Evolutionary conservation across 2,797 vertebrate species (phyloP).

Genomic region (Phrynocephalus guinanensis): DNA sequence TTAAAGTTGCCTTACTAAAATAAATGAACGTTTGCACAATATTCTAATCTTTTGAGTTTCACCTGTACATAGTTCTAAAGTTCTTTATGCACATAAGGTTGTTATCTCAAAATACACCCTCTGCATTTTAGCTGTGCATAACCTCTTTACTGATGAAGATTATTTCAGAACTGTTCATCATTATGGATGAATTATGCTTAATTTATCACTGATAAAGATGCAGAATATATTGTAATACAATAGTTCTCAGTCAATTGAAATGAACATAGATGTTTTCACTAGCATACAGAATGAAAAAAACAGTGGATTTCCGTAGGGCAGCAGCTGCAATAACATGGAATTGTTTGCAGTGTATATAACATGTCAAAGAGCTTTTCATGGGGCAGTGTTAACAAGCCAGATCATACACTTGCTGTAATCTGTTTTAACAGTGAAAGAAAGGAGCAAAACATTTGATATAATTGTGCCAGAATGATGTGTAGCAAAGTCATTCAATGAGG

Average conservation of each 20-base stretch:
- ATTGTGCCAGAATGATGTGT: neutral
- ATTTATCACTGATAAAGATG: neutral
- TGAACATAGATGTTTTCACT: neutral
- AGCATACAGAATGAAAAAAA: neutral
- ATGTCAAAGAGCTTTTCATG: neutral
- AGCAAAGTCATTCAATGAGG: too few relatives aligned
- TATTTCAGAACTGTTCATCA: neutral
- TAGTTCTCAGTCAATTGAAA: neutral
- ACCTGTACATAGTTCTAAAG: too few relatives aligned
- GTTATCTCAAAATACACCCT: too few relatives aligned
- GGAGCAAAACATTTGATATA: neutral
- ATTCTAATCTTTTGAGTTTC: too few relatives aligned
- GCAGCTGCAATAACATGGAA: neutral
- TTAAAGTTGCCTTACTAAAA: too few relatives aligned
- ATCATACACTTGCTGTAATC: neutral
- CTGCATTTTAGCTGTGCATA: too few relatives aligned
- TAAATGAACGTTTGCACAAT: too few relatives aligned
- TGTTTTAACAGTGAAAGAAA: neutral
- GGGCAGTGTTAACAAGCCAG: neutral
- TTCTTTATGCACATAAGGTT: too few relatives aligned
- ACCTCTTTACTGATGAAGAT: too few relatives aligned
- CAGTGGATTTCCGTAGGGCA: neutral
- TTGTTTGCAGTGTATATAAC: too few relatives aligned
- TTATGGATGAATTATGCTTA: neutral
- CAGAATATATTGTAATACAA: neutral